phyloP scores from a whole-genome alignment of 2,797 vertebrate genomes.

The Perodicticus potto region DNA sequence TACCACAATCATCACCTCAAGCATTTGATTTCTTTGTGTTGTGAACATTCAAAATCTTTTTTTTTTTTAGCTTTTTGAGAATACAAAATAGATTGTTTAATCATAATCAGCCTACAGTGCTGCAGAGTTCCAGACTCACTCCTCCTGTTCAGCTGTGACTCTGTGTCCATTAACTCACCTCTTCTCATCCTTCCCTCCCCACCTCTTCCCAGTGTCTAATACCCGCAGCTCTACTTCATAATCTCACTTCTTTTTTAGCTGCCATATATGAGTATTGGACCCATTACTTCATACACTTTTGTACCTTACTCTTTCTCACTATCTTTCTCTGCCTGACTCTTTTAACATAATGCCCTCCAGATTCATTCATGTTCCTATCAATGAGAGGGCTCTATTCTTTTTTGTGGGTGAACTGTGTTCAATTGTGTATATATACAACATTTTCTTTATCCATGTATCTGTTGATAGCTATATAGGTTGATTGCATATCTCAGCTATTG shows the following conservation, averaged over 20 bases:
- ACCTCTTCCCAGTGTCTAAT: neutral
- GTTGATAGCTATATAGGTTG: neutral
- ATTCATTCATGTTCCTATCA: neutral
- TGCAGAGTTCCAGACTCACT: neutral
- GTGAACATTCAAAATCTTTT: neutral
- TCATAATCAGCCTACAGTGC: neutral
- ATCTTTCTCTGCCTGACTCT: neutral
- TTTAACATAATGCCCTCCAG: neutral
- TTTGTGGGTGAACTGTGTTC: neutral
- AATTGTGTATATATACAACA: neutral
- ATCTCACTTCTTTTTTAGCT: neutral
- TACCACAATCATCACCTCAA: neutral
- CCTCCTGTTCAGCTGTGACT: neutral
- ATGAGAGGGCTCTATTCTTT: neutral
- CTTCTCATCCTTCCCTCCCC: neutral
- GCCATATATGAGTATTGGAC: neutral
- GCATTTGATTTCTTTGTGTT: neutral
- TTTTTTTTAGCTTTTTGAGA: neutral
- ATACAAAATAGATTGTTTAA: neutral
- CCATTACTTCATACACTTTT: no score
- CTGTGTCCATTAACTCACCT: neutral
- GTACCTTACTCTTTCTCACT: neutral
- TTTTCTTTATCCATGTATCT: neutral
- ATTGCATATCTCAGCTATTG: neutral
- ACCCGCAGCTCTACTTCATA: neutral